A percentile compares a stretch with the other conserved stretches of the same genome.
phyloP scores from a whole-genome alignment of 2,113 vertebrate species.

The Bufo bufo region DNA sequence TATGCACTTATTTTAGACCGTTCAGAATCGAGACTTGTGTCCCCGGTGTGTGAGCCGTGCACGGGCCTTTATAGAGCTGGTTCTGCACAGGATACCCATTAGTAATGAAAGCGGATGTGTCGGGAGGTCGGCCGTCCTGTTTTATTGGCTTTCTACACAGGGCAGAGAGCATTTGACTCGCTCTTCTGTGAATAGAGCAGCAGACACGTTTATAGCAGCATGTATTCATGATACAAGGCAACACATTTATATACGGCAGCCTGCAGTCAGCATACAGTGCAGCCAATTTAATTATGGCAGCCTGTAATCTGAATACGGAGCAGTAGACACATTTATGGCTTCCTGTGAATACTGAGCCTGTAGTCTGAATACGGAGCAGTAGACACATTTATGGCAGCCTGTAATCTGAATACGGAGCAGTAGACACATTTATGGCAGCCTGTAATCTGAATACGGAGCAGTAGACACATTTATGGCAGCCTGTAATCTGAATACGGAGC shows the following conservation, averaged over 20 bases:
- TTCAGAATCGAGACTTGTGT: constrained; percentile 35
- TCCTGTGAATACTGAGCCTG: no score
- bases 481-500: background rate
- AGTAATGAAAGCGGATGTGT: no score
- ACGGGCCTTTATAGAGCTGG: background rate
- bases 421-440: background rate
- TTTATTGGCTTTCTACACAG: no score
- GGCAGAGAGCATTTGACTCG: no score
- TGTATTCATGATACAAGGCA: background rate
- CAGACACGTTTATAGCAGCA: no score
- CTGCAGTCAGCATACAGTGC: background rate
- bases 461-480: background rate
- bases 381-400: no score
- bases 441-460: background rate
- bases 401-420: no score
- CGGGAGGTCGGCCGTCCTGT: no score
- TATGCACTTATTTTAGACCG: background rate
- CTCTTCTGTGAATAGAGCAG: no score
- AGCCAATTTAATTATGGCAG: background rate
- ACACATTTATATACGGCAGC: no score
- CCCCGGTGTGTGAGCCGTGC: background rate
- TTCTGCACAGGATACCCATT: background rate
- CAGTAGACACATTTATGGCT: background rate
- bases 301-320: background rate
- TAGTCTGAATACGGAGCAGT: background rate